These are phyloP conservation scores for Galeopsomyia nigrocyanea DNA, from an alignment of 2,888 invertebrate species.

Conservation along the genomic window DNA sequence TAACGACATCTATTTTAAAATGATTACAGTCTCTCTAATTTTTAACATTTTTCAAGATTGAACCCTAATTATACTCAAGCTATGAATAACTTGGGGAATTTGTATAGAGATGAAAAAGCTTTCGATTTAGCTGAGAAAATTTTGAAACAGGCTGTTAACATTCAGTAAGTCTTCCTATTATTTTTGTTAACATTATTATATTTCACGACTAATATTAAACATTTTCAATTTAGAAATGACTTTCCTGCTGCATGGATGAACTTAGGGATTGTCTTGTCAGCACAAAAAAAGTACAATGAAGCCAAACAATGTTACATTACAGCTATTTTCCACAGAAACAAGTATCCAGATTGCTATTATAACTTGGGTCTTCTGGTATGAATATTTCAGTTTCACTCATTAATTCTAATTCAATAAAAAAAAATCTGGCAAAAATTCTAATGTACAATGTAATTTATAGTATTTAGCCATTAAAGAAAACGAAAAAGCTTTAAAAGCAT, in stretches of 20 bases:
- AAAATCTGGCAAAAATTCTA: background rate
- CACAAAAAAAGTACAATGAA: conserved; percentile 77
- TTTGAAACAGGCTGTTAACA: conserved; percentile 78
- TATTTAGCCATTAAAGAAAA: conserved; percentile 84
- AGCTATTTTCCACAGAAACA: conserved; percentile 81
- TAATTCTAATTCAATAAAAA: background rate
- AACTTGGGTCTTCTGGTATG: conserved; percentile 94
- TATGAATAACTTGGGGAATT: conserved; percentile 93
- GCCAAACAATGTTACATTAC: conserved; percentile 85
- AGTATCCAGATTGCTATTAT: conserved; percentile 93
- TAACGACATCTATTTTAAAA: background rate
- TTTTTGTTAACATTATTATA: background rate
- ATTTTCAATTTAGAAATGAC: conserved; percentile 74
- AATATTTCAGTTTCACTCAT: background rate
- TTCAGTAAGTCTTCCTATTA: conserved; percentile 73
- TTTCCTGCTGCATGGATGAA: conserved; percentile 99
- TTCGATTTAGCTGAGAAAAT: conserved; percentile 81
- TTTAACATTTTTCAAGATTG: conserved; percentile 69
- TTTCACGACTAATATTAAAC: background rate
- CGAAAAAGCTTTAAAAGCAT: conserved; percentile 82
- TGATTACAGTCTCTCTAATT: conserved; percentile 36
- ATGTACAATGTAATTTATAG: conserved; percentile 67
- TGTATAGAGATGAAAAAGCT: conserved; percentile 80
- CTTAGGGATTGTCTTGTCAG: conserved; percentile 90
- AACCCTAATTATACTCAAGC: conserved; percentile 90